These are phyloP conservation scores for Lota lota DNA, from an alignment of 2,113 vertebrate species.

Conservation along the genomic window DNA sequence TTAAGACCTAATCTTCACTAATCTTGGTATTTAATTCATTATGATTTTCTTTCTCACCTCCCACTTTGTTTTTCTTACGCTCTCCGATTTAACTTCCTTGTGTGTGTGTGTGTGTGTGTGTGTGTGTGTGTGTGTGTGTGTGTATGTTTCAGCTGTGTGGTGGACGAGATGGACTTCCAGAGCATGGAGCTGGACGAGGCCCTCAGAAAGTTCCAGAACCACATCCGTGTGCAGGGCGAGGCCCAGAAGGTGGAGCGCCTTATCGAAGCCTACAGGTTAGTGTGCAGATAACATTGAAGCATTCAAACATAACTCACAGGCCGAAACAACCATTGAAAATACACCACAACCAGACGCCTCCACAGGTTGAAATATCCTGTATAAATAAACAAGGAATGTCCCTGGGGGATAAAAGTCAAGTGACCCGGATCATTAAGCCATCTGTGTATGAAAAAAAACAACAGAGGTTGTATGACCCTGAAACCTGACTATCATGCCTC, in stretches of 20 bases:
- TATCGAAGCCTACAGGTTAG: conserved; percentile 94
- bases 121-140: conserved; percentile 1
- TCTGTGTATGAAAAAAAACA: background rate
- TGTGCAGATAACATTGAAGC: background rate
- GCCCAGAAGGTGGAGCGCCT: conserved; percentile 97
- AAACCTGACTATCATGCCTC: too few relatives aligned
- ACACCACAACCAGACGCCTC: too few relatives aligned
- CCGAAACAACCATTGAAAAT: too few relatives aligned
- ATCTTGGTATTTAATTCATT: too few relatives aligned
- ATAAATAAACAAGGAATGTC: background rate
- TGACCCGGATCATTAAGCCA: too few relatives aligned
- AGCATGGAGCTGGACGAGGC: conserved; percentile 97
- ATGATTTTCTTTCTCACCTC: too few relatives aligned
- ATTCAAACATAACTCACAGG: too few relatives aligned
- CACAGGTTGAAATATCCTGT: background rate
- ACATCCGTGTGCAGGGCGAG: conserved; percentile 96
- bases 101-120: conserved; percentile 8
- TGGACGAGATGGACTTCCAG: conserved; percentile 98
- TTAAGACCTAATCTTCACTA: too few relatives aligned
- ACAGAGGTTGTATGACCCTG: background rate
- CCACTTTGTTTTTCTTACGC: too few relatives aligned
- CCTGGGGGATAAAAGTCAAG: background rate
- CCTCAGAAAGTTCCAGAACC: conserved; percentile 96
- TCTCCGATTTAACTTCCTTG: too few relatives aligned
- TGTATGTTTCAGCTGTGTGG: conserved; percentile 83